Evolutionary conservation across 2,113 vertebrate species (phyloP).

Genomic region (Diadophis punctatus): DNA sequence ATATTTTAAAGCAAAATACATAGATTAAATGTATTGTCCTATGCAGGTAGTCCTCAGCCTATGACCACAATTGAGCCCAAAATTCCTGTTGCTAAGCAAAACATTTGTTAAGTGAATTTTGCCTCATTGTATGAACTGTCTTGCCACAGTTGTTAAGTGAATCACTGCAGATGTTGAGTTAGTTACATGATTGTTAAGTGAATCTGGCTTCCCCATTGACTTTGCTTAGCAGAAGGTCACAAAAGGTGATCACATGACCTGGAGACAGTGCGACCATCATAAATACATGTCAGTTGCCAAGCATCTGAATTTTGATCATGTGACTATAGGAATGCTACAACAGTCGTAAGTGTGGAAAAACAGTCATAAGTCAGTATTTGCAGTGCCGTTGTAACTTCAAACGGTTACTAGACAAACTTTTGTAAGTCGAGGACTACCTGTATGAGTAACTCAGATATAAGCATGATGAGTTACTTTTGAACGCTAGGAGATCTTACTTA

Average conservation of each 20-base stretch:
- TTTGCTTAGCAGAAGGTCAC: not conserved
- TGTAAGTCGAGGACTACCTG: not conserved
- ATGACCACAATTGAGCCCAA: not conserved
- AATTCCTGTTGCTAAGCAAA: not conserved
- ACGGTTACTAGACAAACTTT: not conserved
- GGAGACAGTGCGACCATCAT: not conserved
- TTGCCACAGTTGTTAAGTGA: not conserved
- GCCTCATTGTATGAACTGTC: not conserved
- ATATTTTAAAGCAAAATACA: not conserved
- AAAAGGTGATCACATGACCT: not conserved
- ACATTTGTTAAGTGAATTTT: not conserved
- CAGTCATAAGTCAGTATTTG: not conserved
- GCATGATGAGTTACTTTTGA: not conserved
- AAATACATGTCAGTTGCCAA: not conserved
- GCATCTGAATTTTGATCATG: not conserved
- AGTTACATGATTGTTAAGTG: not conserved
- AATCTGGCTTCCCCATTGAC: not conserved
- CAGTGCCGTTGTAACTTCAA: not conserved
- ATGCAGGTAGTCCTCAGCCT: not conserved
- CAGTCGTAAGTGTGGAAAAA: not conserved
- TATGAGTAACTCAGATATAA: not conserved
- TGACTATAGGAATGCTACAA: not conserved
- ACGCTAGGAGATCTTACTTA: not conserved
- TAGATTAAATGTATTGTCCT: not conserved
- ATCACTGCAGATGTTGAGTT: not conserved